These are phyloP conservation scores for Tupaia chinensis DNA, from an alignment of 2,113 vertebrate species.

Conservation along the genomic window DNA sequence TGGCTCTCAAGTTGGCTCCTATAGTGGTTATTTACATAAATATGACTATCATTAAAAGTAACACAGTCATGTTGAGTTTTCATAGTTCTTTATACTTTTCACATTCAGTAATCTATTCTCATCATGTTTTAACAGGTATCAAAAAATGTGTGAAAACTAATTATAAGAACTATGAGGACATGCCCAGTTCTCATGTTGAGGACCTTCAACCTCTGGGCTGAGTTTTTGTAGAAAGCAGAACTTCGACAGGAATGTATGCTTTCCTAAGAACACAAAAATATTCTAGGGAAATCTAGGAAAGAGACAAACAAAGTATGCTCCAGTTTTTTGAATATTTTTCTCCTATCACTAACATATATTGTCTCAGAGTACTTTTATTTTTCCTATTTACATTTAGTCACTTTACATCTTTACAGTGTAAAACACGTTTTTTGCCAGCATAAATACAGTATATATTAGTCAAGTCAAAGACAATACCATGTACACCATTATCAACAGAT, in stretches of 20 bases:
- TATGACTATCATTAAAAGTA: background rate
- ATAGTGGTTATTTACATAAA: background rate
- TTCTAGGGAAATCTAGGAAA: background rate
- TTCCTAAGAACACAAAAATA: background rate
- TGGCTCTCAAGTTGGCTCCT: background rate
- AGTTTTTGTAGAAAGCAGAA: background rate
- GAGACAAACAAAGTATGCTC: background rate
- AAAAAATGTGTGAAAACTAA: background rate
- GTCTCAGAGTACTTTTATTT: background rate
- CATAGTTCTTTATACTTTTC: background rate
- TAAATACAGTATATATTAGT: too few relatives aligned
- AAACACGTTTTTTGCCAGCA: too few relatives aligned
- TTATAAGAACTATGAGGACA: background rate
- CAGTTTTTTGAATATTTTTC: background rate
- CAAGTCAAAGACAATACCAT: too few relatives aligned
- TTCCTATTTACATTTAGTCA: too few relatives aligned
- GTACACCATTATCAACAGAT: too few relatives aligned
- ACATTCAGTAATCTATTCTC: slow-evolving; percentile 1
- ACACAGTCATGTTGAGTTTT: background rate
- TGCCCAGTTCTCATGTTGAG: slow-evolving; percentile 1
- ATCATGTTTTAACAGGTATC: background rate
- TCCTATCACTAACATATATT: background rate
- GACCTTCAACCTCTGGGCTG: background rate
- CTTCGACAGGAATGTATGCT: background rate
- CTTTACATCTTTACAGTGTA: too few relatives aligned